Percentiles rank a stretch among this genome's conserved stretches.
Evolutionary conservation across 30 jellyfish, hydroid and myxozoan species (phyloP).

Genomic region (Catostylus mosaicus): DNA sequence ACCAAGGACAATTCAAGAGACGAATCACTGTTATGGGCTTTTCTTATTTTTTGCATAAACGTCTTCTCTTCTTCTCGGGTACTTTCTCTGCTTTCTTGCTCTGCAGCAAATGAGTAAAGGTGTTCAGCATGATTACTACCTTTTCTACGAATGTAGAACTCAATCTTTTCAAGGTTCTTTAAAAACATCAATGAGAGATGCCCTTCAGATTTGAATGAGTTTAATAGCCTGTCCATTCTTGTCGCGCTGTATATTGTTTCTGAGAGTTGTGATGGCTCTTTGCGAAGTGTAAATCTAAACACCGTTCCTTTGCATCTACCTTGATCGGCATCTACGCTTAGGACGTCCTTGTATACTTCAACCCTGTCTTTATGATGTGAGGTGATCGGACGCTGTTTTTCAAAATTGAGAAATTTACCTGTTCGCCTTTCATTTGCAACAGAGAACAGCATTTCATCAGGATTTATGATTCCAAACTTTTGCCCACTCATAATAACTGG

Average conservation of each 20-base stretch:
- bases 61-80: not conserved
- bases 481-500: constrained; percentile 64
- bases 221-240: constrained; percentile 4
- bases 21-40: not conserved
- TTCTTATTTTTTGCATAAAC: not conserved
- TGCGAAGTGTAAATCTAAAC: constrained; percentile 43
- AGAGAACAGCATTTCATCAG: constrained; percentile 51
- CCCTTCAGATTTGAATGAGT: constrained; percentile 49
- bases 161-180: constrained; percentile 24
- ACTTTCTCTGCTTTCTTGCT: not conserved
- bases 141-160: constrained; percentile 22
- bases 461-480: constrained; percentile 52
- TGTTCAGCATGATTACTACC: constrained; percentile 22
- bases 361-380: constrained; percentile 7
- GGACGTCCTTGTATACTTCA: constrained; percentile 7
- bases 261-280: constrained; percentile 39
- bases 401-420: constrained; percentile 16
- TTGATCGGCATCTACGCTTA: not conserved
- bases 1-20: not conserved
- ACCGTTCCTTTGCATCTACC: constrained; percentile 62
- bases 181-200: constrained; percentile 42
- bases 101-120: constrained; percentile 6
- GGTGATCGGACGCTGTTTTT: not conserved
- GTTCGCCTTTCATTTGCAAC: constrained; percentile 23
- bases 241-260: constrained; percentile 14